Base-by-base conservation (phyloP, 2,113 vertebrate species). In the Porphyrio hochstetteri region DNA sequence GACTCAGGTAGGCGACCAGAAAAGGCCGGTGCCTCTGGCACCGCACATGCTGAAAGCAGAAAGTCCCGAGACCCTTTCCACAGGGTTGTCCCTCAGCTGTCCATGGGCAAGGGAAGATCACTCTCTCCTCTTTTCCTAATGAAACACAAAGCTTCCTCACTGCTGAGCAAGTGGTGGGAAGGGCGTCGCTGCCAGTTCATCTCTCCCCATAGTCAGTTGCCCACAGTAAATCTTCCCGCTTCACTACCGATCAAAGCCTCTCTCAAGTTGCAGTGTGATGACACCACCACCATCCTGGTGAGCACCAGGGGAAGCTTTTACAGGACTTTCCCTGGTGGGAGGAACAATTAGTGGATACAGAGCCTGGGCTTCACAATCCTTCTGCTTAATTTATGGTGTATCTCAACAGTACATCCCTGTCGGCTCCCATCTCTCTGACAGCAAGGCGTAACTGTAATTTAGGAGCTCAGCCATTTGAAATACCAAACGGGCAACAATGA, bases 381-480 rank as follows among this genome's bases (percentile, higher is more conserved):
- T 92, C 93, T 87, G 69, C 78, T 92, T 82, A 91, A 91, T 92
- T 84, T 91, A 75, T 31, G 56, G 64, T 53, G 50, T 42, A 35
- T 79, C 86, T 92, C 35, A 89, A 71, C 65, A 52, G 69, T 79
- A 53, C 69, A 25, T 68, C 83, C 92, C 69, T 91, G 74, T 92
- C 91, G 86, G 28, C 29, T 84, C 80, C 80, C 64, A 52, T 50
- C 88, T 60, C 72, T 89, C 89, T 38, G 46, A 38, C 1, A 3
- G 74, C 84, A 92, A 91, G 69, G 89, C 42, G 0, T 86, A 91
- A 60, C 48, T 75, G 72, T 92, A 42, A 87, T 85, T 78, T 84
- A 89, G 74, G 77, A 93, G 83, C 81, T 93, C 78, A 79, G 81
- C 53, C 84, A n/a, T 81, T 78, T 89, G 86, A 82, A 87, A 95